Percentiles rank a stretch among this genome's conserved stretches.
phyloP scores from a whole-genome alignment of 2,797 vertebrate genomes.

The Rousettus madagascariensis region DNA sequence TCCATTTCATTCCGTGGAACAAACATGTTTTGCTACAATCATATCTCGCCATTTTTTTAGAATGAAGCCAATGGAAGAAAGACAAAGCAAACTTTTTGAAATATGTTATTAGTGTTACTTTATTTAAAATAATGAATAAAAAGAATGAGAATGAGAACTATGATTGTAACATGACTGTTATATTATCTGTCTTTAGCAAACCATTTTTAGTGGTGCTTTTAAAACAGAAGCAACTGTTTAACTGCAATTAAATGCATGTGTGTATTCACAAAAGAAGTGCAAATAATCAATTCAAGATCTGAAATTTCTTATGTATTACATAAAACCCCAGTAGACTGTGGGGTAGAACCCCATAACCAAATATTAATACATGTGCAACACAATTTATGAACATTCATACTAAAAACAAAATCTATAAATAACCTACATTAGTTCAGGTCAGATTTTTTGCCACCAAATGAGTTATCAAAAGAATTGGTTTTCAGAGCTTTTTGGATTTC shows the following conservation, averaged over 20 bases:
- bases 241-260: neutral
- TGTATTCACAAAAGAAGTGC: slow-evolving; percentile 3
- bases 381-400: neutral
- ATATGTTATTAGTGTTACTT: slow-evolving; percentile 52
- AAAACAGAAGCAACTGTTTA: slow-evolving; percentile 38
- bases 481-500: neutral
- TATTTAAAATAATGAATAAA: slow-evolving; percentile 65
- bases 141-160: slow-evolving; percentile 42
- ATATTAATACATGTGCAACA: neutral
- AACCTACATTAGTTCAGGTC: neutral
- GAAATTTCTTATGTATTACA: neutral
- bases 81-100: slow-evolving; percentile 12
- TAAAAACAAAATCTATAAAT: neutral
- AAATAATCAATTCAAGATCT: neutral
- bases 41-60: slow-evolving; percentile 13
- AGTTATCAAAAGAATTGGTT: neutral
- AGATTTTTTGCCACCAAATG: slow-evolving; percentile 25
- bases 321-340: neutral
- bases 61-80: slow-evolving; percentile 37
- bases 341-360: neutral
- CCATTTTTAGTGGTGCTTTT: slow-evolving; percentile 12
- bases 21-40: slow-evolving; percentile 38
- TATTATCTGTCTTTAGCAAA: neutral
- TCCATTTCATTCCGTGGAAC: slow-evolving; percentile 6
- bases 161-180: neutral